Conservation (phyloP, 1,140 invertebrate species). For the Drosophila funebris region DNA sequence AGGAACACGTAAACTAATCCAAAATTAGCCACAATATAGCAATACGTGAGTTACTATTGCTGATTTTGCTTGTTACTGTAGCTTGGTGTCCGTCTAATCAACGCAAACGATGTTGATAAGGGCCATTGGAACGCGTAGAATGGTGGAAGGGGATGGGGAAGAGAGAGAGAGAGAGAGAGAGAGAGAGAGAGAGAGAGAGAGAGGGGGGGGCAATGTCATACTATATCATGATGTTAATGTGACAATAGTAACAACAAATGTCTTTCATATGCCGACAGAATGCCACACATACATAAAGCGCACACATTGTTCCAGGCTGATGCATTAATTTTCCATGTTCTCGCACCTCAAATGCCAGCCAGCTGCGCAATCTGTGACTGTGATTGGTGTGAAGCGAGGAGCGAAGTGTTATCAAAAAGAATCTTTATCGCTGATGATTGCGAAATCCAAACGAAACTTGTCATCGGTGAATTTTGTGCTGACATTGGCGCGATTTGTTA, state of each 20-base stretch:
- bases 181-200: too few relatives aligned
- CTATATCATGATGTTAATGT: constrained; percentile 32
- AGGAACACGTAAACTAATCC: constrained; percentile 43
- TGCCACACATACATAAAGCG: constrained; percentile 11
- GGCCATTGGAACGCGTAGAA: constrained; percentile 11
- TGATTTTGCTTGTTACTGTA: constrained; percentile 3
- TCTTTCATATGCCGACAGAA: constrained; percentile 34
- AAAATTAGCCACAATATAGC: constrained; percentile 26
- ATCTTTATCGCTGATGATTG: constrained; percentile 75
- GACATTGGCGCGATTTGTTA: constrained; percentile 53
- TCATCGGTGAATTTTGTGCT: constrained; percentile 75
- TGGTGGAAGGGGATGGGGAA: not conserved
- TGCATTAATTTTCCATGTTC: constrained; percentile 73
- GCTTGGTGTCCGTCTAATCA: constrained; percentile 33
- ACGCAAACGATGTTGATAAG: constrained; percentile 36
- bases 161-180: too few relatives aligned
- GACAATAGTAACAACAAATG: constrained; percentile 34
- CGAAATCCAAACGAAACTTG: constrained; percentile 78
- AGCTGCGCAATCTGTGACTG: constrained; percentile 22
- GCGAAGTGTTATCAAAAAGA: constrained; percentile 53
- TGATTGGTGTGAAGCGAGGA: not conserved
- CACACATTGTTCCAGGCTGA: constrained; percentile 29
- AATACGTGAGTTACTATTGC: constrained; percentile 23
- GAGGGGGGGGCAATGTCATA: constrained; percentile 39
- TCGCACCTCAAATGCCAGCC: constrained; percentile 15